Percentiles rank a stretch among this genome's conserved stretches.
Evolutionary conservation across 2,113 vertebrate species (phyloP).

Genomic region (Triplophysa siluroides): DNA sequence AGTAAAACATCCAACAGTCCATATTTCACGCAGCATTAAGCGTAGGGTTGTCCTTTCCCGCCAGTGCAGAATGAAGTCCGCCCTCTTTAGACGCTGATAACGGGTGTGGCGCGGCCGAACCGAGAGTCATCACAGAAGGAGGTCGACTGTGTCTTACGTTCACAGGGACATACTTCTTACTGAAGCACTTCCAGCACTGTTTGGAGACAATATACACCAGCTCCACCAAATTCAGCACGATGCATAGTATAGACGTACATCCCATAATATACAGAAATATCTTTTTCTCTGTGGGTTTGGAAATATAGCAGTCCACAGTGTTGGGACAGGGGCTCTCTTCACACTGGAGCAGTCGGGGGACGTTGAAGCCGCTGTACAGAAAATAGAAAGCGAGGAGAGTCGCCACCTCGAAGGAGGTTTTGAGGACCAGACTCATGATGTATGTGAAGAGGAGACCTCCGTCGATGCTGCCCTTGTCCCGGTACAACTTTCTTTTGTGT

Average conservation of each 20-base stretch:
- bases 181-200: slow-evolving; percentile 69
- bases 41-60: background rate
- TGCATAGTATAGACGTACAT: slow-evolving; percentile 80
- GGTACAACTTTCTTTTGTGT: slow-evolving; percentile 71
- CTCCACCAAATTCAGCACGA: slow-evolving; percentile 79
- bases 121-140: background rate
- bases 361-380: slow-evolving; percentile 80
- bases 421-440: slow-evolving; percentile 80
- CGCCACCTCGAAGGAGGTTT: slow-evolving; percentile 78
- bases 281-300: slow-evolving; percentile 84
- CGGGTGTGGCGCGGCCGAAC: background rate
- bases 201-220: slow-evolving; percentile 81
- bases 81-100: background rate
- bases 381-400: slow-evolving; percentile 84
- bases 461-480: slow-evolving; percentile 72
- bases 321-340: slow-evolving; percentile 80
- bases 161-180: slow-evolving; percentile 61
- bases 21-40: background rate
- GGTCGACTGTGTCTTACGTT: slow-evolving; percentile 30
- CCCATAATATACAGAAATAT: slow-evolving; percentile 85
- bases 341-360: slow-evolving; percentile 78
- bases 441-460: slow-evolving; percentile 84
- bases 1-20: background rate
- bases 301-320: slow-evolving; percentile 82
- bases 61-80: background rate